Conservation (phyloP, 1,140 invertebrate genomes). For the Cyclargus thomasi region DNA sequence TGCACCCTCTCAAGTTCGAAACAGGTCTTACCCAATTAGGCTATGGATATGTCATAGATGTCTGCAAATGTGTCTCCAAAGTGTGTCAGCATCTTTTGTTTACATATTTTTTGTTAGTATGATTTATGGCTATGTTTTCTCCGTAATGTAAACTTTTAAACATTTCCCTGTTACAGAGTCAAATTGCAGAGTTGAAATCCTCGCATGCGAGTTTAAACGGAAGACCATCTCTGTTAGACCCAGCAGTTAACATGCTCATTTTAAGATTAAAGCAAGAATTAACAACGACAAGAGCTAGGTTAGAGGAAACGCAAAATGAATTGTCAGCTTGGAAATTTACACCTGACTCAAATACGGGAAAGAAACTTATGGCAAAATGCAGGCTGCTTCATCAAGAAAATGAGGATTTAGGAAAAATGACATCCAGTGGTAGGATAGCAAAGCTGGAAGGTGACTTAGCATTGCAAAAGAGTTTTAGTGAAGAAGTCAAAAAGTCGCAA, state of each 20-base stretch:
- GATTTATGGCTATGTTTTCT: too few relatives aligned
- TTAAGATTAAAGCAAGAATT: conserved; percentile 94
- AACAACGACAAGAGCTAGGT: conserved; percentile 89
- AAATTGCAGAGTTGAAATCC: conserved; percentile 92
- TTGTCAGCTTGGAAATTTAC: conserved; percentile 99
- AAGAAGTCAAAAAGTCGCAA: conserved; percentile 98
- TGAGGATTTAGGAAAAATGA: conserved; percentile 97
- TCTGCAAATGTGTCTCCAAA: too few relatives aligned
- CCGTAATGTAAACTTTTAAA: neutral
- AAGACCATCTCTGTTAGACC: conserved; percentile 91
- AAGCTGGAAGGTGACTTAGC: conserved; percentile 97
- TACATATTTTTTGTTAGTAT: too few relatives aligned
- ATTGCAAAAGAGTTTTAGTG: conserved; percentile 95
- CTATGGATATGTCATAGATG: too few relatives aligned
- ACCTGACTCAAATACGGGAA: conserved; percentile 97
- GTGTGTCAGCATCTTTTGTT: too few relatives aligned
- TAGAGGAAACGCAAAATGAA: conserved; percentile 98
- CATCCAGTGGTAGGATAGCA: conserved; percentile 94
- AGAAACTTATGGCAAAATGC: conserved; percentile 98
- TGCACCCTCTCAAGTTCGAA: too few relatives aligned
- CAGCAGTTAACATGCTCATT: conserved; percentile 96
- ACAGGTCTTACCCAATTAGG: too few relatives aligned
- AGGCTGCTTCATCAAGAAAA: conserved; percentile 97
- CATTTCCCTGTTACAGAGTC: conserved; percentile 79
- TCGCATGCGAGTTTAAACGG: conserved; percentile 84